A percentile compares a stretch with the other conserved stretches of the same genome.
phyloP scores from a whole-genome alignment of 1,140 invertebrate genomes.

The Lordiphosa mommai region DNA sequence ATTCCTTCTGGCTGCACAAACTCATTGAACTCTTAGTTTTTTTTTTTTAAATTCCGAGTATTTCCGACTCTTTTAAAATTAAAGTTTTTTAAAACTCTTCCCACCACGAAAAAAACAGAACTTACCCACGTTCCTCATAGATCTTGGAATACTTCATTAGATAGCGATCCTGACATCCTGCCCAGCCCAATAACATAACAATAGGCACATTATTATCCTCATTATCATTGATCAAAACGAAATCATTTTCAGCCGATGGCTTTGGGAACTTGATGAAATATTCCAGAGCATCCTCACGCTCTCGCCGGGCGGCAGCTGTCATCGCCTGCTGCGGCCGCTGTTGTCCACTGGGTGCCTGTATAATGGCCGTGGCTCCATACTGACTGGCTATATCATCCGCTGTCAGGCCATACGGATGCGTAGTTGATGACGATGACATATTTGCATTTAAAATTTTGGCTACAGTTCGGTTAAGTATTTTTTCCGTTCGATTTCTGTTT shows the following conservation, averaged over 20 bases:
- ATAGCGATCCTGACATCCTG: constrained; percentile 88
- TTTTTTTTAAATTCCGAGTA: no score
- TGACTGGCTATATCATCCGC: constrained; percentile 30
- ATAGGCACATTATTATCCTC: constrained; percentile 84
- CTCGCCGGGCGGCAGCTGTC: background rate
- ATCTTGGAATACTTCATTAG: constrained; percentile 89
- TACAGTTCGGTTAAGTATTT: constrained; percentile 1
- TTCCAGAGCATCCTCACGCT: constrained; percentile 81
- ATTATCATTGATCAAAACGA: constrained; percentile 81
- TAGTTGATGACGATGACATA: constrained; percentile 38
- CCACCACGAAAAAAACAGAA: no score
- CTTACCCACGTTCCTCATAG: constrained; percentile 87
- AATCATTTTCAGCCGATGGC: constrained; percentile 79
- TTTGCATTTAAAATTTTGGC: constrained; percentile 21
- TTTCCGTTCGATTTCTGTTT: constrained; percentile 4
- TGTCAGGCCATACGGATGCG: constrained; percentile 39
- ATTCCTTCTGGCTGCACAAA: no score
- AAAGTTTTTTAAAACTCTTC: no score
- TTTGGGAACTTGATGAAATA: constrained; percentile 85
- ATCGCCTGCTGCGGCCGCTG: background rate
- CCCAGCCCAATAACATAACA: constrained; percentile 89
- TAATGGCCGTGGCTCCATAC: constrained; percentile 24
- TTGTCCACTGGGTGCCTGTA: background rate
- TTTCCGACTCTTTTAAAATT: no score
- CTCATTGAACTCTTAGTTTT: no score